phyloP scores from a whole-genome alignment of 30 jellyfish, hydroid and myxozoan genomes.

The Hydractinia symbiolongicarpus region DNA sequence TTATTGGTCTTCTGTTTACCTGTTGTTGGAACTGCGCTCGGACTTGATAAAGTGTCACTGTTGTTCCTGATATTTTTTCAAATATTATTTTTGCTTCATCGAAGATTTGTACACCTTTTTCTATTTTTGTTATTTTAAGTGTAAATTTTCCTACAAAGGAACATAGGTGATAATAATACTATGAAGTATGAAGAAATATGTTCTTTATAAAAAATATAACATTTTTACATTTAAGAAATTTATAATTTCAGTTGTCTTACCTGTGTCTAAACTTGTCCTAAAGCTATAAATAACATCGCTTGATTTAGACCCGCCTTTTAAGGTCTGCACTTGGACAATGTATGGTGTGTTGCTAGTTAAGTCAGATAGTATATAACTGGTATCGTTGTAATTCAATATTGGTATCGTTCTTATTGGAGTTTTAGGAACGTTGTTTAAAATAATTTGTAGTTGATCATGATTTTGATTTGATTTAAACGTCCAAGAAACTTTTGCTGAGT shows the following conservation, averaged over 20 bases:
- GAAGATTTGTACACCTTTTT: no score
- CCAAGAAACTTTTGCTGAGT: conserved; percentile 17
- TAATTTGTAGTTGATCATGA: not conserved
- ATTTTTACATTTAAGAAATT: no score
- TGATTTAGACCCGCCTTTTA: not conserved
- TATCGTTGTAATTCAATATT: not conserved
- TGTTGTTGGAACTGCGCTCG: no score
- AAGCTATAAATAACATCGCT: not conserved
- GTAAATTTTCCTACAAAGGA: no score
- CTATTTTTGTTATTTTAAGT: no score
- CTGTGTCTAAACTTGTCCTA: conserved; percentile 4
- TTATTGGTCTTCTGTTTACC: no score
- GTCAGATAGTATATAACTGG: not conserved
- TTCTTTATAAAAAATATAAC: no score
- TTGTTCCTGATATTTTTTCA: no score
- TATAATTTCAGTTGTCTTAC: not conserved
- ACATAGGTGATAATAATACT: no score
- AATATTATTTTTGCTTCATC: no score
- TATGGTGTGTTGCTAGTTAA: conserved; percentile 1
- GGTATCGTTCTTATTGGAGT: not conserved
- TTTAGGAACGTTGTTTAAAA: not conserved
- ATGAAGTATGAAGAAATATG: no score
- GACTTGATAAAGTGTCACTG: no score
- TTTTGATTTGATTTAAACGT: not conserved
- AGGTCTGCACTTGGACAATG: not conserved